Evolutionary conservation across 2,113 vertebrate species (phyloP).

Genomic region (Trematocara variabile): DNA sequence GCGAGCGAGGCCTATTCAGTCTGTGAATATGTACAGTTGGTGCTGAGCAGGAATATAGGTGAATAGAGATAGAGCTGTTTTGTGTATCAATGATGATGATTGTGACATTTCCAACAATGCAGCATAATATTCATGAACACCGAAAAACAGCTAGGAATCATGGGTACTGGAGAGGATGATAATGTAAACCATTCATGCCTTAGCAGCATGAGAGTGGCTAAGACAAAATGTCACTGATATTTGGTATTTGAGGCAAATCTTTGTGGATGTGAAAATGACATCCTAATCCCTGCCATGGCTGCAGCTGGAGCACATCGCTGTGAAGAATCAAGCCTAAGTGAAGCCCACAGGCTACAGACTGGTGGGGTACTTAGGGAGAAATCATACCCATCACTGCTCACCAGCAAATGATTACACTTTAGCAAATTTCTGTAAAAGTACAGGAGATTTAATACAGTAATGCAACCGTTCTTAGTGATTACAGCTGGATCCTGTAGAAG

Average conservation of each 20-base stretch:
- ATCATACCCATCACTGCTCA: not conserved
- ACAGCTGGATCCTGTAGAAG: not conserved
- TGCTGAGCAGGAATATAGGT: conserved; percentile 33
- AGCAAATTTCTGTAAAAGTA: not conserved
- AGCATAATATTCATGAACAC: conserved; percentile 33
- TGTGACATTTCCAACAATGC: conserved; percentile 40
- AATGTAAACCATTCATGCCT: conserved; percentile 28
- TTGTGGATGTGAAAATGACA: conserved; percentile 17
- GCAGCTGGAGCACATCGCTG: conserved; percentile 4
- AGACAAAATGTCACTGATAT: conserved; percentile 25
- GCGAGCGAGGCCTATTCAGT: conserved; percentile 46
- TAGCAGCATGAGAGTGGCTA: conserved; percentile 1
- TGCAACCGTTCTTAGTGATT: not conserved
- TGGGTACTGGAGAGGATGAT: conserved; percentile 14
- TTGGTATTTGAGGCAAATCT: conserved; percentile 19
- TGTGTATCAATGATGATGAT: conserved; percentile 48
- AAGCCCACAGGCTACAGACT: not conserved
- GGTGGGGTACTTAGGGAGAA: not conserved
- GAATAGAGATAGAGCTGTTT: conserved; percentile 40
- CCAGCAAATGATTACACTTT: not conserved
- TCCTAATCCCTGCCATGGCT: not conserved
- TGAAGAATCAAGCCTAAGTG: not conserved
- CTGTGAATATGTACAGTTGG: conserved; percentile 39
- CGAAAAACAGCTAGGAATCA: conserved; percentile 8
- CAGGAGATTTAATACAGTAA: not conserved